Evolutionary conservation across 1,140 invertebrate species (phyloP).

Genomic region (Chrysopa pallens): DNA sequence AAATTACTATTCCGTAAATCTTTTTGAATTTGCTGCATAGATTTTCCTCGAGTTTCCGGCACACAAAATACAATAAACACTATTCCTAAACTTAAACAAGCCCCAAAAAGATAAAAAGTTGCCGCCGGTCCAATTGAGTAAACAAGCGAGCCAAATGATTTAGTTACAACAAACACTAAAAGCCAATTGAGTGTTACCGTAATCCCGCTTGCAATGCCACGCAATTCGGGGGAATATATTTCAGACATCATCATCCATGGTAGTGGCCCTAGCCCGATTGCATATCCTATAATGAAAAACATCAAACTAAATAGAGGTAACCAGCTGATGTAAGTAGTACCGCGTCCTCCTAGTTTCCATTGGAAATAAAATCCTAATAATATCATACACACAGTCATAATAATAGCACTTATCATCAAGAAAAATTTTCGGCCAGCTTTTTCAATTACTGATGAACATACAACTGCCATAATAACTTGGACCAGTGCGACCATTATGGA

Average conservation of each 20-base stretch:
- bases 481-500: conserved; percentile 63
- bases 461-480: conserved; percentile 51
- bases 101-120: conserved; percentile 72
- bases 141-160: conserved; percentile 39
- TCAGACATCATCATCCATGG: conserved; percentile 70
- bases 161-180: conserved; percentile 66
- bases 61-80: conserved; percentile 57
- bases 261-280: conserved; percentile 50
- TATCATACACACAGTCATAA: conserved; percentile 45
- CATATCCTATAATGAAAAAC: conserved; percentile 30
- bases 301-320: conserved; percentile 32
- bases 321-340: conserved; percentile 38
- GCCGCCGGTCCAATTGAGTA: conserved; percentile 42
- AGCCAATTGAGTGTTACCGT: conserved; percentile 67
- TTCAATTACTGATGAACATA: conserved; percentile 55
- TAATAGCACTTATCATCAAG: conserved; percentile 44
- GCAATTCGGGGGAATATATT: conserved; percentile 54
- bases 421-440: conserved; percentile 55
- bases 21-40: conserved; percentile 60
- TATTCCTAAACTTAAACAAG: conserved; percentile 48
- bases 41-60: conserved; percentile 85
- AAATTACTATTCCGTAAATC: conserved; percentile 5
- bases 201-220: conserved; percentile 55
- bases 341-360: conserved; percentile 25
- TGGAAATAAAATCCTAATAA: conserved; percentile 50